Conservation (phyloP, 2,888 invertebrate genomes). For the Drosophila paramelanica region DNA sequence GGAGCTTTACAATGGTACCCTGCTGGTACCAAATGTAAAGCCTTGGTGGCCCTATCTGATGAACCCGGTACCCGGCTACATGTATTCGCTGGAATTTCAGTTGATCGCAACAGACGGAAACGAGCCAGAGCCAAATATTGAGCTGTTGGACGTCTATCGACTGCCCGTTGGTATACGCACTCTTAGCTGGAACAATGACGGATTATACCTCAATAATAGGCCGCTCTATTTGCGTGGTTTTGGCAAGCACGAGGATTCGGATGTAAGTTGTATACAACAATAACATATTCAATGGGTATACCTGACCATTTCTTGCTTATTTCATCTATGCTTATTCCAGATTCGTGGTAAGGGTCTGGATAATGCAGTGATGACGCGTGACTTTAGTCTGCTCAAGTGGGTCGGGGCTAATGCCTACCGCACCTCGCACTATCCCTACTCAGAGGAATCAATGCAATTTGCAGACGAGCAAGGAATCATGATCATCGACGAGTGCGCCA, state of each 20-base stretch:
- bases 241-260: slow-evolving; percentile 97
- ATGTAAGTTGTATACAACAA: slow-evolving; percentile 86
- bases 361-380: slow-evolving; percentile 93
- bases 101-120: neutral
- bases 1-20: slow-evolving; percentile 86
- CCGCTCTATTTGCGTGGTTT: slow-evolving; percentile 96
- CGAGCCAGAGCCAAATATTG: slow-evolving; percentile 60
- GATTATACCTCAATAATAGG: slow-evolving; percentile 91
- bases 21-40: slow-evolving; percentile 89
- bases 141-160: slow-evolving; percentile 90
- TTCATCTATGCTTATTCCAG: slow-evolving; percentile 83
- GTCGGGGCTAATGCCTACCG: slow-evolving; percentile 97
- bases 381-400: slow-evolving; percentile 97
- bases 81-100: slow-evolving; percentile 91
- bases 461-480: slow-evolving; percentile 97
- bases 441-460: slow-evolving; percentile 97
- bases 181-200: slow-evolving; percentile 90
- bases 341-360: slow-evolving; percentile 97
- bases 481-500: slow-evolving; percentile 97
- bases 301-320: neutral
- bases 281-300: neutral
- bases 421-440: slow-evolving; percentile 99
- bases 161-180: slow-evolving; percentile 94
- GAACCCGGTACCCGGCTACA: slow-evolving; percentile 91
- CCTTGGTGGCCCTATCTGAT: slow-evolving; percentile 98